Evolutionary conservation across 2,113 vertebrate genomes (phyloP).

Genomic region (Genyomyrus donnyi): DNA sequence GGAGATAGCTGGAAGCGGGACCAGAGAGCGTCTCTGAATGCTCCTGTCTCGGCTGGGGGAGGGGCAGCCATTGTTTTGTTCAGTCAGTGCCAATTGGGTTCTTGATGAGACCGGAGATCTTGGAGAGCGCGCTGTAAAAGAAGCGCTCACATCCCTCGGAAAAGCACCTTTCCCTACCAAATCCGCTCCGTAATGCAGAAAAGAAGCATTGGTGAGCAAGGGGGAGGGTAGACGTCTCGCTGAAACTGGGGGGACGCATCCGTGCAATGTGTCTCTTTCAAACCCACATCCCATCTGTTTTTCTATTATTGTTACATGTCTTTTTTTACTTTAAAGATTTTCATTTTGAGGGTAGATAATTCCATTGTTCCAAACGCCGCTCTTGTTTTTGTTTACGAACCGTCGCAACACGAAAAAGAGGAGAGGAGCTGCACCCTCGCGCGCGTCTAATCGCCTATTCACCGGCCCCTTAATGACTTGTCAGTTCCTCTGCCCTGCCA

Average conservation of each 20-base stretch:
- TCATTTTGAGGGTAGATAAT: constrained; percentile 49
- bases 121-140: constrained; percentile 41
- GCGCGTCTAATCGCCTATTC: constrained; percentile 81
- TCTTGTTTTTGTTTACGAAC: constrained; percentile 30
- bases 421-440: constrained; percentile 59
- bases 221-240: constrained; percentile 55
- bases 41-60: neutral
- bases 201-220: constrained; percentile 55
- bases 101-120: constrained; percentile 35
- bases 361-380: constrained; percentile 35
- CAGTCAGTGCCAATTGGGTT: constrained; percentile 45
- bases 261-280: constrained; percentile 46
- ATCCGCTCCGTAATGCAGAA: neutral
- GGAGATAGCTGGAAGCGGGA: neutral
- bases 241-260: constrained; percentile 46
- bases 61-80: neutral
- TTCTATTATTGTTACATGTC: constrained; percentile 60
- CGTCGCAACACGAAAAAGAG: constrained; percentile 46
- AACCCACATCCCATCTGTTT: constrained; percentile 72
- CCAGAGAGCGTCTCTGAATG: neutral
- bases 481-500: constrained; percentile 89
- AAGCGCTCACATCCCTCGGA: constrained; percentile 50
- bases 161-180: constrained; percentile 40
- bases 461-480: constrained; percentile 84
- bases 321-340: constrained; percentile 53